Evolutionary conservation across 2,888 invertebrate species (phyloP).

Genomic region (Dexiosoma caninum): DNA sequence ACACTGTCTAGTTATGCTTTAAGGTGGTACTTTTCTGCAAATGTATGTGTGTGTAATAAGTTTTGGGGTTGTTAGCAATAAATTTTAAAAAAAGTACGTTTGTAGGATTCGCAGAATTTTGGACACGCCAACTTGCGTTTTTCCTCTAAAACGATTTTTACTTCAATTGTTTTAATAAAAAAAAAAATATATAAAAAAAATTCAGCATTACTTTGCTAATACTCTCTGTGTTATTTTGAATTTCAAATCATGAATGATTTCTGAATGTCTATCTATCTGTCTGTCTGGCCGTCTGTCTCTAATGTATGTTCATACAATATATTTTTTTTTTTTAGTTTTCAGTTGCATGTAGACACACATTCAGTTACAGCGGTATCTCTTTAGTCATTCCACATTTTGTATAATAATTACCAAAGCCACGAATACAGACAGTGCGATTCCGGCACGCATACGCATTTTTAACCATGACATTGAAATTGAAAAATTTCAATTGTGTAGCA

Average conservation of each 20-base stretch:
- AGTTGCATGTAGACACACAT: slow-evolving; percentile 61
- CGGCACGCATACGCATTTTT: slow-evolving; percentile 64
- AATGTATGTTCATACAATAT: background rate
- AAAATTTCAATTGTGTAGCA: slow-evolving; percentile 3
- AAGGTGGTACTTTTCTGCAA: slow-evolving; percentile 17
- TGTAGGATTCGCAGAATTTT: slow-evolving; percentile 61
- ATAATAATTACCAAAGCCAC: slow-evolving; percentile 31
- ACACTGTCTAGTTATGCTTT: background rate
- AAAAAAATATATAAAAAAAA: slow-evolving; percentile 14
- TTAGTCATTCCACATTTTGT: background rate
- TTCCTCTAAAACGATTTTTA: slow-evolving; percentile 45
- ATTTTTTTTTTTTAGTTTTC: background rate
- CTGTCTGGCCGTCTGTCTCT: slow-evolving; percentile 24
- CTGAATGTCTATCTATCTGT: slow-evolving; percentile 18
- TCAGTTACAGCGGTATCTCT: slow-evolving; percentile 13
- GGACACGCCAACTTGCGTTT: slow-evolving; percentile 64
- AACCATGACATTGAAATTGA: slow-evolving; percentile 60
- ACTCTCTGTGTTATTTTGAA: slow-evolving; percentile 54
- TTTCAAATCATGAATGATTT: slow-evolving; percentile 62
- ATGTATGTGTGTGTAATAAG: background rate
- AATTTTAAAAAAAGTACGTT: slow-evolving; percentile 25
- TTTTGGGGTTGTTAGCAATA: slow-evolving; percentile 50
- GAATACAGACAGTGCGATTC: slow-evolving; percentile 40
- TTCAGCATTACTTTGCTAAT: slow-evolving; percentile 42
- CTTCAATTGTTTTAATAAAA: slow-evolving; percentile 7